Evolutionary conservation across 2,888 invertebrate species (phyloP), one percentile per base, ranked within the genome.

Genomic region (Orthosia gothica): DNA sequence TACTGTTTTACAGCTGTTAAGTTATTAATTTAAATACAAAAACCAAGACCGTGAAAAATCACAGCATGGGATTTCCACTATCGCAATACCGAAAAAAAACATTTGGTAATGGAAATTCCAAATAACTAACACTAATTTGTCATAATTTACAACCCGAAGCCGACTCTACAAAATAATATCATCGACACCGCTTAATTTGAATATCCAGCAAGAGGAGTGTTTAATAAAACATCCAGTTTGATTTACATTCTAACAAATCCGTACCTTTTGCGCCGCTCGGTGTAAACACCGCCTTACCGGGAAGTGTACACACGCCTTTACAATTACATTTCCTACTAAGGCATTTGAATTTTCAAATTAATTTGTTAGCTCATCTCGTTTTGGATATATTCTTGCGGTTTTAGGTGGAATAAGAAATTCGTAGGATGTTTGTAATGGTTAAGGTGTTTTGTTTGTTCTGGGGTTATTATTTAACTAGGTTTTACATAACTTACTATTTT

Each of bases 181-280:
- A 83, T 89, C 90, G 88, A 91, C 92, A 94, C 93, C 93, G 94
- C 94, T 95, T 95, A 95, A 96, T 96, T 96, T 96, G 95, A 96
- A 96, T 96, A 96, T 94, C 94, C 93, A 92, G 93, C 94, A 92
- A 92, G 91, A 89, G 90, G 93, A 94, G 94, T 95, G 95, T 96
- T 96, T 96, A 96, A 96, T 96, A 96, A 96, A 96, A 96, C 95
- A 96, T 95, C 93, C 93, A 93, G 92, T 95, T 96, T 95, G 96
- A 96, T 96, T 96, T 95, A 95, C 95, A 95, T 95, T 91, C 91
- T 91, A 91, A 92, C 94, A 94, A 95, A 95, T 94, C 95, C 92
- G 93, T 94, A 95, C 96, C 96, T 96, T 94, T 92, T 92, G 92
- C 93, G 94, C 91, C 93, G 92, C 93, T 91, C 91, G 92, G 92